A percentile compares a stretch with the other conserved stretches of the same genome.
Evolutionary conservation across 2,797 vertebrate genomes (phyloP).

Genomic region (Leontopithecus rosalia): DNA sequence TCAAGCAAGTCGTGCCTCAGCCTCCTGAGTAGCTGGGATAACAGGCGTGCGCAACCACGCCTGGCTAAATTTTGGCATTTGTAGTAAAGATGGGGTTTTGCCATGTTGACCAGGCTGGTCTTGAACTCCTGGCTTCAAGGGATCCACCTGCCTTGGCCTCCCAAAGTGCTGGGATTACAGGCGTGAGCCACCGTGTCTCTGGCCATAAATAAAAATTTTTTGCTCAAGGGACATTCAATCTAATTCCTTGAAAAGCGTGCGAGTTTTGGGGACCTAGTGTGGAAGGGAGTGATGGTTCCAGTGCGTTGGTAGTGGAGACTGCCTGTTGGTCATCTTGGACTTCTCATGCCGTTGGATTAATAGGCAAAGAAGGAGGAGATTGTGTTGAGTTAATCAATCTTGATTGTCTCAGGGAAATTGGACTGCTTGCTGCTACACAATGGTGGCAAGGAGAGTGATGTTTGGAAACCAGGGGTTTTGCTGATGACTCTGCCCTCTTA

Average conservation of each 20-base stretch:
- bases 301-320: not conserved
- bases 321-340: not conserved
- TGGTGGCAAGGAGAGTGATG: not conserved
- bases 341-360: not conserved
- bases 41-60: fast-evolving
- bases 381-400: not conserved
- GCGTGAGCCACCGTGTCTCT: not conserved
- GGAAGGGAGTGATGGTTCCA: not conserved
- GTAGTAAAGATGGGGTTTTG: not conserved
- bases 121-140: no score
- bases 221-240: not conserved
- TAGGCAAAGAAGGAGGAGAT: not conserved
- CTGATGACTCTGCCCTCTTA: not conserved
- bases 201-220: not conserved
- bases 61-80: not conserved
- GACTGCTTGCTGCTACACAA: not conserved
- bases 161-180: not conserved
- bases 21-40: not conserved
- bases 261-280: not conserved
- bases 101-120: not conserved
- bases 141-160: not conserved
- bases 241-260: not conserved
- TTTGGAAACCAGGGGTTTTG: not conserved
- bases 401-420: not conserved
- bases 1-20: not conserved